Evolutionary conservation across 1,140 invertebrate genomes (phyloP).

Genomic region (Psix sp.): DNA sequence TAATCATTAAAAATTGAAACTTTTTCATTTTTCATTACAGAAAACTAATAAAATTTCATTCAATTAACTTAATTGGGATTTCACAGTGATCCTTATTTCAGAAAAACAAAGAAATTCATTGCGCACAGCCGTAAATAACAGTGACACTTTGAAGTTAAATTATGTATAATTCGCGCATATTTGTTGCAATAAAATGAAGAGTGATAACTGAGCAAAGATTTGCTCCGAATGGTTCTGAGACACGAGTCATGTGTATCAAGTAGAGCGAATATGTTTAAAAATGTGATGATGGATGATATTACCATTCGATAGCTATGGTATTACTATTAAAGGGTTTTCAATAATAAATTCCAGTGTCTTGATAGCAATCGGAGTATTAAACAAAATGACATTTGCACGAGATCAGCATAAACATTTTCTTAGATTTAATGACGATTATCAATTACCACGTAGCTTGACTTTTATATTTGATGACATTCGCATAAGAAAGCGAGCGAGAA

Average conservation of each 20-base stretch:
- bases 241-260: constrained; percentile 20
- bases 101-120: no score
- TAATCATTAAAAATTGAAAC: no score
- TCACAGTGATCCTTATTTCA: no score
- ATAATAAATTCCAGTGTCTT: constrained; percentile 48
- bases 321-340: constrained; percentile 51
- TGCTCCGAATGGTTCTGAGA: constrained; percentile 15
- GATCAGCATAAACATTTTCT: constrained; percentile 57
- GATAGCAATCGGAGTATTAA: constrained; percentile 47
- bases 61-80: no score
- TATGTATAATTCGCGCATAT: not conserved
- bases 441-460: constrained; percentile 34
- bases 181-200: constrained; percentile 1
- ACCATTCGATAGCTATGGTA: constrained; percentile 29
- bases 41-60: not conserved
- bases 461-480: constrained; percentile 51
- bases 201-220: constrained; percentile 7
- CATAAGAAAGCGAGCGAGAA: constrained; percentile 5
- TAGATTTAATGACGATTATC: constrained; percentile 57
- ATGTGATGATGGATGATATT: constrained; percentile 38
- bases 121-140: no score
- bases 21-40: no score
- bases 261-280: constrained; percentile 30
- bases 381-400: constrained; percentile 52
- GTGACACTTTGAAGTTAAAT: not conserved